Evolutionary conservation across 2,888 invertebrate genomes (phyloP).

Genomic region (Andrena fulva): DNA sequence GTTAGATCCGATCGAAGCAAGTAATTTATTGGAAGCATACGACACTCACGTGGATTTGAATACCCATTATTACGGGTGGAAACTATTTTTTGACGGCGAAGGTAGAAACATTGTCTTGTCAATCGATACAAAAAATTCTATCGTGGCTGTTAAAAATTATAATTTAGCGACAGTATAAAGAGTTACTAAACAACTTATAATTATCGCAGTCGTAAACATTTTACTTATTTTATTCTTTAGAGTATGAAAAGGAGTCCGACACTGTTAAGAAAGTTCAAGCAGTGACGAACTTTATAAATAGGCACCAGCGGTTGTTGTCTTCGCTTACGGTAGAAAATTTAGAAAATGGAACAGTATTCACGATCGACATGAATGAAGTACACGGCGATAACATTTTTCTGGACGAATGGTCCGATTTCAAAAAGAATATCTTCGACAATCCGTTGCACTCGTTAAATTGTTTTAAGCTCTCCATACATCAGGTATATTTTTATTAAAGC

Average conservation of each 20-base stretch:
- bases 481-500: constrained; percentile 84
- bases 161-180: constrained; percentile 15
- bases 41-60: constrained; percentile 57
- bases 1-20: constrained; percentile 31
- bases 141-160: background rate
- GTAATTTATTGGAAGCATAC: constrained; percentile 31
- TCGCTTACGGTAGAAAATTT: constrained; percentile 87
- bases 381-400: constrained; percentile 87
- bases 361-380: constrained; percentile 87
- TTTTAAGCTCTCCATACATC: constrained; percentile 92
- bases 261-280: constrained; percentile 86
- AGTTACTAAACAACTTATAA: constrained; percentile 3
- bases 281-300: constrained; percentile 86
- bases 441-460: constrained; percentile 90
- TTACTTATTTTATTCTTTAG: constrained; percentile 66
- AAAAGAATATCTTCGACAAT: constrained; percentile 88
- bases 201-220: constrained; percentile 11
- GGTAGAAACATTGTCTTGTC: constrained; percentile 82
- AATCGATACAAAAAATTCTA: background rate
- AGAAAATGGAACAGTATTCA: constrained; percentile 87
- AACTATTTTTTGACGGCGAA: constrained; percentile 91
- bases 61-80: constrained; percentile 89
- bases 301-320: constrained; percentile 81
- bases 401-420: constrained; percentile 88
- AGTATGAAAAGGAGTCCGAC: constrained; percentile 85